Base-by-base conservation (phyloP, 2,888 invertebrate genomes). In the Volucella zonaria region DNA sequence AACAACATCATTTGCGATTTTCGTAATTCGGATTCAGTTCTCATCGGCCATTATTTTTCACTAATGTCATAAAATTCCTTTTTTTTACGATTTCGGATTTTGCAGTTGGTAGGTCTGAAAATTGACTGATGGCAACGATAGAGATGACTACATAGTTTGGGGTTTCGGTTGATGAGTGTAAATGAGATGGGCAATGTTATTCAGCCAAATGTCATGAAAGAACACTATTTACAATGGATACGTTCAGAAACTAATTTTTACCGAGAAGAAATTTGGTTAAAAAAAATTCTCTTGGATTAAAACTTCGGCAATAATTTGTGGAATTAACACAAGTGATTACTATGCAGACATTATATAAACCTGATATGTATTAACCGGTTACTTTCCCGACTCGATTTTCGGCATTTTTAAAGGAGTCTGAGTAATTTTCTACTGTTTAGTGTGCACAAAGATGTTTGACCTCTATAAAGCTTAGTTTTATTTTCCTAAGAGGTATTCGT, bases 41-140 rank as follows among this genome's bases (percentile, higher is more conserved):
- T 68, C 66, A 85, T 85, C 85, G 85, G 85, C 85, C 85, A 85
- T 85, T 85, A 85, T 85, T 85, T 79, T 81, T 77, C 81, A 81
- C 76, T 80, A 80, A 67, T 85, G 85, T 85, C 85, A 85, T 73
- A 85, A 85, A 85, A 77, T 76, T 80, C 47, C 23, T 73, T 70
- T 67, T 77, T 64, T 68, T 40, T 47, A 42, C 52, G 18, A 15
- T 74, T 62, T 56, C 4, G 18, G 51, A 12, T 59, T 18, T 2
- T 47, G n/a, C 1, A 3, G 76, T 85, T 85, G 85, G 85, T 11
- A 4, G 14, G 1, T 18, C 0, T 85, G 81, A 8, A 68, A 67
- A 68, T 68, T 85, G 85, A 73, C 76, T 81, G 70, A 73, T 77
- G 31, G n/a, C 1, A 8, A 18, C 40, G 18, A 71, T 2, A 12